phyloP scores from a whole-genome alignment of 1,140 invertebrate genomes.

The Manduca sexta region DNA sequence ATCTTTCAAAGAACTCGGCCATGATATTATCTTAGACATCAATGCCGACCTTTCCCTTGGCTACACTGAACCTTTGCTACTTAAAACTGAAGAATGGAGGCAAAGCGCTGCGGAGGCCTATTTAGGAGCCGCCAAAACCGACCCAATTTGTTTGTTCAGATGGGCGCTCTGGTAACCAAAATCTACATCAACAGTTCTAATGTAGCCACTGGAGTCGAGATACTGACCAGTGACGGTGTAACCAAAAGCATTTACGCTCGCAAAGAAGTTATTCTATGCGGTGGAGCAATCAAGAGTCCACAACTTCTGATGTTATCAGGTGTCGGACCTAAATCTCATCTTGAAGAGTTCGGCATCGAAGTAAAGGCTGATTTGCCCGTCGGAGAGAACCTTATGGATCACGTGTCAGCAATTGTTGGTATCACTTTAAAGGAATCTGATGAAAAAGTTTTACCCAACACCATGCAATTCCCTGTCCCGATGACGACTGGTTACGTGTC shows the following conservation, averaged over 20 bases:
- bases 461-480: constrained; percentile 1
- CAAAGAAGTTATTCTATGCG: constrained; percentile 9
- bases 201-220: constrained; percentile 9
- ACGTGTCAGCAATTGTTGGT: background rate
- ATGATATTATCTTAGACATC: constrained; percentile 65
- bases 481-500: background rate
- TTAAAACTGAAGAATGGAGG: constrained; percentile 80
- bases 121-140: constrained; percentile 76
- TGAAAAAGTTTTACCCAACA: background rate
- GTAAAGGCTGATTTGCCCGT: constrained; percentile 7
- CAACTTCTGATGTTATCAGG: constrained; percentile 9
- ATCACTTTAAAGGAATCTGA: background rate
- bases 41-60: constrained; percentile 72
- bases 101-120: constrained; percentile 84
- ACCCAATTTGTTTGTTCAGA: constrained; percentile 79
- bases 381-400: constrained; percentile 8
- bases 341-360: constrained; percentile 1
- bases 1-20: constrained; percentile 9
- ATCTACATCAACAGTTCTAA: constrained; percentile 63
- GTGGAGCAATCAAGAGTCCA: constrained; percentile 6
- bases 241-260: constrained; percentile 1
- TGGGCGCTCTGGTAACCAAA: constrained; percentile 73
- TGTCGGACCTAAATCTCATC: constrained; percentile 1
- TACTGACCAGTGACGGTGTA: constrained; percentile 51
- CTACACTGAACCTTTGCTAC: constrained; percentile 77